Base-by-base conservation (phyloP, 2,113 vertebrate species). In the Eudyptes chrysolophus region DNA sequence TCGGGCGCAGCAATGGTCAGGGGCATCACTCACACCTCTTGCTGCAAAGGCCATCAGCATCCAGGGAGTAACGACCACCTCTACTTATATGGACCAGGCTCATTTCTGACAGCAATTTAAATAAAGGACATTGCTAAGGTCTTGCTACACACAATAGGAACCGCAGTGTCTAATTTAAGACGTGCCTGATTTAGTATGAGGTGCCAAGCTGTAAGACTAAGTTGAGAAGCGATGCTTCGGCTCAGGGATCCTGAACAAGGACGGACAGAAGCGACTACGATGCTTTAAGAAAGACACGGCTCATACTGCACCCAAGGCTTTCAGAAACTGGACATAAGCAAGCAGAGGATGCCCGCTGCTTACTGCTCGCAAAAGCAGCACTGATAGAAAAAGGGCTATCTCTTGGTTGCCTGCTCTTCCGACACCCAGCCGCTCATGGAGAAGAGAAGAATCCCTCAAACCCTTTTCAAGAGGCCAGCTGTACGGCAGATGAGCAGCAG, bases 361-460 rank as follows among this genome's bases (percentile, higher is more conserved):
- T 27, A 55, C 26, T 55, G 80, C 62, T 51, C 4, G 0, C 36
- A 26, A 30, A 57, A 83, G 49, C 3, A 0, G 21, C 25, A 26
- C 77, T 48, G 46, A 40, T 0, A 61, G 30, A 52, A 58, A 44
- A 75, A 64, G 25, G 42, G 57, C 24, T 65, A 3, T 14, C 21
- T 22, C 66, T 60, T 25, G 36, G 7, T 1, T 62, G 30, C 52
- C 34, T 8, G 9, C 46, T 79, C 8, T 40, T 64, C n/a, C 15
- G 55, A 38, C 24, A 38, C 16, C 11, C 66, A 55, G 40, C 15
- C 12, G 10, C 26, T 38, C 44, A 42, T 0, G 0, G 49, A 80
- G 49, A 42, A 55, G 48, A 92, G 16, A 68, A 11, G 42, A 83
- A 86, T 26, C 27, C 30, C 34, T 87, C 60, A 25, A 49, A 34